A percentile compares a stretch with the other conserved stretches of the same genome.
Conservation (phyloP, 2,888 invertebrate species). For the Archips crataeganus region DNA sequence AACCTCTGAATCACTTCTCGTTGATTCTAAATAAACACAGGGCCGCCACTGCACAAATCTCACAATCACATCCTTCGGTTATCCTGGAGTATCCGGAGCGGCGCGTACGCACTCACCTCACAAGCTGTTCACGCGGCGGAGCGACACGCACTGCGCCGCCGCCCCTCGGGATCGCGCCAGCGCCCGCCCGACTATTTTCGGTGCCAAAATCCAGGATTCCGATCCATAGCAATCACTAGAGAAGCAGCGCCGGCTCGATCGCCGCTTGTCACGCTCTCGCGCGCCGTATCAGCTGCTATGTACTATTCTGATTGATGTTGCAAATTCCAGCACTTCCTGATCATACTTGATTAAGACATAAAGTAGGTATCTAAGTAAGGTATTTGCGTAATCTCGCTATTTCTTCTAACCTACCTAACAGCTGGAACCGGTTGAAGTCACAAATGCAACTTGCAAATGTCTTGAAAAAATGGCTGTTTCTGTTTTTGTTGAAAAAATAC, state of each 20-base stretch:
- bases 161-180: conserved; percentile 71
- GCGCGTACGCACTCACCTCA: conserved; percentile 75
- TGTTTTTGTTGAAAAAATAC: no score
- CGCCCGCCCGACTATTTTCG: conserved; percentile 84
- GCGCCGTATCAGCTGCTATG: conserved; percentile 51
- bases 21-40: background rate
- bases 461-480: no score
- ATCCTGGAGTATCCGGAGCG: conserved; percentile 63
- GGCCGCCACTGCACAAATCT: conserved; percentile 12
- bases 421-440: no score
- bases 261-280: conserved; percentile 68
- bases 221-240: conserved; percentile 66
- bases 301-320: conserved; percentile 32
- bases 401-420: no score
- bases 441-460: no score
- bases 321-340: conserved; percentile 7
- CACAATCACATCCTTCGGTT: conserved; percentile 39
- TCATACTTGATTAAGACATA: no score
- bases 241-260: conserved; percentile 59
- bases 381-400: no score
- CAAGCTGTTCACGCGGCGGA: conserved; percentile 84
- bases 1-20: background rate
- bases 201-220: conserved; percentile 84
- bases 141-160: conserved; percentile 84
- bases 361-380: no score